These are phyloP conservation scores for Caradrina clavipalpis DNA, from an alignment of 2,888 invertebrate genomes.

Conservation along the genomic window DNA sequence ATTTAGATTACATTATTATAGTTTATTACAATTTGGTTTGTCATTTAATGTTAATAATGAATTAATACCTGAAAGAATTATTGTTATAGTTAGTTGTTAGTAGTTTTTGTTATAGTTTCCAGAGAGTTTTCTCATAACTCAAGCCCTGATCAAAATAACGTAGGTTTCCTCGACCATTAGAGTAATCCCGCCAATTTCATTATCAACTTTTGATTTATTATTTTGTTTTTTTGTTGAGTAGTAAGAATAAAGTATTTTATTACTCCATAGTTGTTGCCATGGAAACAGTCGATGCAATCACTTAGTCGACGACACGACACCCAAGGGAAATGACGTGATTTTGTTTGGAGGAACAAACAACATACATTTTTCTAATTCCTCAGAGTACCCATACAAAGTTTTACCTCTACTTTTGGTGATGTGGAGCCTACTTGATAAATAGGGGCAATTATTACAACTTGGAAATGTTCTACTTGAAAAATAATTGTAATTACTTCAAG, in stretches of 20 bases:
- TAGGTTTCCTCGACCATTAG: too few species aligned
- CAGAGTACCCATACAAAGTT: slow-evolving; percentile 5
- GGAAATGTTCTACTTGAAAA: not conserved
- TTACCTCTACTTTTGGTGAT: not conserved
- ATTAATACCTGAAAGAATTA: too few species aligned
- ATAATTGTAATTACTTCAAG: not conserved
- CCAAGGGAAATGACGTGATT: slow-evolving; percentile 32
- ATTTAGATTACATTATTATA: too few species aligned
- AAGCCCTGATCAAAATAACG: too few species aligned
- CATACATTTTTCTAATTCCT: slow-evolving; percentile 18
- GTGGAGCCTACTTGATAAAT: not conserved
- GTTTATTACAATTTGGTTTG: too few species aligned
- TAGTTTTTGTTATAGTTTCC: too few species aligned
- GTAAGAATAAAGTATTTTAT: not conserved
- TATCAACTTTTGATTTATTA: too few species aligned
- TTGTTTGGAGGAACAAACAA: slow-evolving; percentile 7
- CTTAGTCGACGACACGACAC: slow-evolving; percentile 18
- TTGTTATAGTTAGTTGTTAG: too few species aligned
- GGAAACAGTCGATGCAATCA: slow-evolving; percentile 32
- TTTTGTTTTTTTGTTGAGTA: not conserved
- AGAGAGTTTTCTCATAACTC: too few species aligned
- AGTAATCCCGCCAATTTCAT: too few species aligned
- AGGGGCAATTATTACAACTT: not conserved
- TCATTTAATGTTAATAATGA: too few species aligned
- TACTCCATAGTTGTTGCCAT: not conserved